Evolutionary conservation across 2,113 vertebrate species (phyloP).

Genomic region (Microcebus griseorufus): DNA sequence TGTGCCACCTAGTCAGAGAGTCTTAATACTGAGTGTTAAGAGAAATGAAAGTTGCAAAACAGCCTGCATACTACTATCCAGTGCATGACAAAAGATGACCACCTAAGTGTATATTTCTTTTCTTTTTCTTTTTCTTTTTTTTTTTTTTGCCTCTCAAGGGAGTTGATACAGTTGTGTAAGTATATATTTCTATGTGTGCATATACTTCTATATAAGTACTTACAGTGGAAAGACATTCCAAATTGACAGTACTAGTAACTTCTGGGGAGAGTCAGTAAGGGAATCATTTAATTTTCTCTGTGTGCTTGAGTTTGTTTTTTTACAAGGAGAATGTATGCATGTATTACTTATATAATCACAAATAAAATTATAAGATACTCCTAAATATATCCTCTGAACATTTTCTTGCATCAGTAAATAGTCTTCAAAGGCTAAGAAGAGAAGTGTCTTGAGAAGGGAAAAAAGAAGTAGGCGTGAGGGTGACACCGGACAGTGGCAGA

Average conservation of each 20-base stretch:
- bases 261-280: neutral
- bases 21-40: neutral
- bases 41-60: neutral
- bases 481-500: accelerated
- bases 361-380: neutral
- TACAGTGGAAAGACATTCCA: neutral
- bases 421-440: neutral
- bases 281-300: neutral
- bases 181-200: neutral
- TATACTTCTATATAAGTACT: neutral
- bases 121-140: no score
- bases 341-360: neutral
- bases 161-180: neutral
- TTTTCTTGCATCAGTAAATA: neutral
- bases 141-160: no score
- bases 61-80: neutral
- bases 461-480: accelerated
- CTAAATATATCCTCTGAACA: neutral
- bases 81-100: neutral
- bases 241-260: neutral
- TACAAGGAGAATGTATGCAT: neutral
- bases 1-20: accelerated
- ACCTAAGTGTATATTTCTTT: neutral
- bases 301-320: neutral
- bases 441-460: neutral